Evolutionary conservation across 2,888 invertebrate species (phyloP).

Genomic region (Archips crataeganus): DNA sequence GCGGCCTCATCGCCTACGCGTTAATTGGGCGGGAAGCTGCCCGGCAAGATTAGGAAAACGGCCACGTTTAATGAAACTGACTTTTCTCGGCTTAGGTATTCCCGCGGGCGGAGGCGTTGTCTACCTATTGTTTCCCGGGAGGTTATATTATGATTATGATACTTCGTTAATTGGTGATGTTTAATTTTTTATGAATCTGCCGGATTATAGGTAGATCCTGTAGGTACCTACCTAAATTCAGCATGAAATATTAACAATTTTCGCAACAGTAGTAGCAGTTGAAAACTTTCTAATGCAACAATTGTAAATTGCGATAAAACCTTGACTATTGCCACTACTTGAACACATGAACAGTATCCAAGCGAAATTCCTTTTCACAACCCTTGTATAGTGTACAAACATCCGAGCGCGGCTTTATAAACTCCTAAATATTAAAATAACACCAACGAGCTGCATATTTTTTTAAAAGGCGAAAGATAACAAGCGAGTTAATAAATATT

Average conservation of each 20-base stretch:
- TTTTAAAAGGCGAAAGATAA: conserved; percentile 62
- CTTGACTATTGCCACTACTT: neutral
- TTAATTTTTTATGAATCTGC: neutral
- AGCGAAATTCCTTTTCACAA: neutral
- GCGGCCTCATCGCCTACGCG: conserved; percentile 82
- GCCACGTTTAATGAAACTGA: conserved; percentile 76
- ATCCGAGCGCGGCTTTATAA: conserved; percentile 33
- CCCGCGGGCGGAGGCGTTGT: conserved; percentile 3
- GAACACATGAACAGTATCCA: neutral
- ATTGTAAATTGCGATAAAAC: neutral
- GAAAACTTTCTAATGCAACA: neutral
- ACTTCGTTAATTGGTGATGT: conserved; percentile 1
- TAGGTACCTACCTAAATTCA: neutral
- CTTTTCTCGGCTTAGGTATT: conserved; percentile 52
- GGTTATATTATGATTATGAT: conserved; percentile 16
- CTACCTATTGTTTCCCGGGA: conserved; percentile 36
- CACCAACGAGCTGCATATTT: conserved; percentile 47
- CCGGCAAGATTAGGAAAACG: conserved; percentile 68
- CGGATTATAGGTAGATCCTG: neutral
- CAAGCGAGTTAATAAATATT: conserved; percentile 82
- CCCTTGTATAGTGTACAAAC: conserved; percentile 21
- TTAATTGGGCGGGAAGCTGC: conserved; percentile 82
- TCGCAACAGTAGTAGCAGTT: neutral
- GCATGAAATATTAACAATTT: neutral
- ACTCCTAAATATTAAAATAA: conserved; percentile 40